These are phyloP conservation scores for Oedothorax gibbosus DNA, from an alignment of 1,140 invertebrate species.

Conservation along the genomic window DNA sequence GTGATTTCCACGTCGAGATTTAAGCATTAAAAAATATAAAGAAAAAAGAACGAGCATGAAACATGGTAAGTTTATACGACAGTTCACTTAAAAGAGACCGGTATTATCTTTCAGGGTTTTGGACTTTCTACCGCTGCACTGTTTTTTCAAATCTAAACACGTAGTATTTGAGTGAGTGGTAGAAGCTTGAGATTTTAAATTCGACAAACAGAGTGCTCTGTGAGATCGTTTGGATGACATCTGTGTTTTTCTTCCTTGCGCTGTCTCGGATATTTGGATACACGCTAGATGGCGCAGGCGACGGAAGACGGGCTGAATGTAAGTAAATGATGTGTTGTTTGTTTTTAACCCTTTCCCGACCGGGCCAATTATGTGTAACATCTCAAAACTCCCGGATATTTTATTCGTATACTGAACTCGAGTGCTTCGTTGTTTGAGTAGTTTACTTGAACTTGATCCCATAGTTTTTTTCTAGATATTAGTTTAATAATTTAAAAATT, in stretches of 20 bases:
- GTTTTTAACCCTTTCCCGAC: not conserved
- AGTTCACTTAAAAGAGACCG: constrained; percentile 24
- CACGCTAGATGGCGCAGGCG: constrained; percentile 45
- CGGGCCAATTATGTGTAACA: too few relatives aligned
- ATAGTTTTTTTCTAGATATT: too few relatives aligned
- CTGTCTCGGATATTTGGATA: constrained; percentile 5
- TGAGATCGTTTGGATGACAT: not conserved
- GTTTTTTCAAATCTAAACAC: not conserved
- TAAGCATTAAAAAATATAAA: not conserved
- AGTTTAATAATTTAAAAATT: too few relatives aligned
- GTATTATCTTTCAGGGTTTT: constrained; percentile 24
- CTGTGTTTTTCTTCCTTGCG: not conserved
- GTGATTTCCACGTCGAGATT: not conserved
- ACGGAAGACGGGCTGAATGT: not conserved
- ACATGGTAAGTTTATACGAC: constrained; percentile 46
- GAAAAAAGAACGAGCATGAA: constrained; percentile 22
- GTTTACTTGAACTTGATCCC: too few relatives aligned
- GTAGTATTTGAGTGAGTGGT: too few relatives aligned
- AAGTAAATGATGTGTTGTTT: constrained; percentile 7
- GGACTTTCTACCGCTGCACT: constrained; percentile 20
- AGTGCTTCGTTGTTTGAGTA: too few relatives aligned
- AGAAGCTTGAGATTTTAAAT: constrained; percentile 8
- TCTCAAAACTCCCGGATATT: too few relatives aligned
- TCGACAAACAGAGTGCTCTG: constrained; percentile 9
- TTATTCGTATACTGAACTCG: too few relatives aligned